Base-by-base conservation (phyloP, 2,113 vertebrate genomes). In the Condylura cristata region DNA sequence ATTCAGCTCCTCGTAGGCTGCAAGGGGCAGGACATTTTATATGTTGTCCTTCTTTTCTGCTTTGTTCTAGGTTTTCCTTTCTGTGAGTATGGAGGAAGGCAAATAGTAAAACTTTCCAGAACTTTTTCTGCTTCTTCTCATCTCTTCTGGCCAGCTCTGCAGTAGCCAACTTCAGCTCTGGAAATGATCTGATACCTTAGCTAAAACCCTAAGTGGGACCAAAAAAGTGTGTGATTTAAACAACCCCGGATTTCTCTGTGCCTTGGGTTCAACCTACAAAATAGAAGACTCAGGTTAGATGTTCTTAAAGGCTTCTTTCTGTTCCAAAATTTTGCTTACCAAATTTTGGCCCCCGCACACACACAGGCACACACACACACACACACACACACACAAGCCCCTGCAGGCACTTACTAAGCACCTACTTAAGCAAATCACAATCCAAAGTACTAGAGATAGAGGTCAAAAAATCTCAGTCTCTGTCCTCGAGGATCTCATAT, bases 271-370 rank as follows among this genome's bases (percentile, higher is more conserved):
- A 30, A 84, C 5, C 46, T 16, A 28, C 16, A 63, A 81, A 96
- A 76, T 8, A 61, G n/a, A 53, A n/a, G 10, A 8, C 46, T 92
- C 63, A 68, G 32, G 61, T 3, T 9, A 63, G 26, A 76, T 58
- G 41, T 51, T 86, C 48, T 74, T 32, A 46, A 46, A 75, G 20
- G 18, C 60, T 94, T 80, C 80, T 46, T 84, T 71, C 58, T 56
- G 26, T 16, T 74, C 90, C 71, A 95, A 91, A 93, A 46, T 53
- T 53, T 28, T 95, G 58, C 26, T 24, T 44, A n/a, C n/a, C n/a
- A n/a, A n/a, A n/a, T n/a, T n/a, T n/a, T n/a, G n/a, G n/a, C n/a
- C n/a, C n/a, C n/a, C n/a, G n/a, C n/a, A n/a, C n/a, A n/a, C n/a
- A n/a, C n/a, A n/a, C n/a, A n/a, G n/a, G n/a, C n/a, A n/a, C n/a